Conservation (phyloP, 2,888 invertebrate genomes). For the Atherix ibis region DNA sequence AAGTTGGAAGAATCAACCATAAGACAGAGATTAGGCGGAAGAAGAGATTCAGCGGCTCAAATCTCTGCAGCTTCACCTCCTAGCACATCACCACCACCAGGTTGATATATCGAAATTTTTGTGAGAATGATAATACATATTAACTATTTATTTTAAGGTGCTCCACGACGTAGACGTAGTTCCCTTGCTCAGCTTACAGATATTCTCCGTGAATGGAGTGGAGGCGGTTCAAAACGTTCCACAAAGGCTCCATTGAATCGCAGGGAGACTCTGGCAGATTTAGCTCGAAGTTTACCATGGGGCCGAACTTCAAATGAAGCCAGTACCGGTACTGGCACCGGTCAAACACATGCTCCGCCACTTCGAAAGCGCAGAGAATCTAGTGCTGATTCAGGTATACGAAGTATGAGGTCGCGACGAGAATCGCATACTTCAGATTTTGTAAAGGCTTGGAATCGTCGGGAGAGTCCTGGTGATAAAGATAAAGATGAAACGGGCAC, state of each 20-base stretch:
- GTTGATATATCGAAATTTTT: slow-evolving; percentile 18
- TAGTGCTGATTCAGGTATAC: slow-evolving; percentile 72
- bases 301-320: slow-evolving; percentile 46
- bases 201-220: slow-evolving; percentile 75
- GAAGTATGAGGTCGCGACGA: slow-evolving; percentile 55
- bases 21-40: slow-evolving; percentile 66
- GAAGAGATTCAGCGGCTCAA: slow-evolving; percentile 82
- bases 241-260: slow-evolving; percentile 56
- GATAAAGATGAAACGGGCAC: slow-evolving; percentile 21
- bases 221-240: slow-evolving; percentile 39
- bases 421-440: slow-evolving; percentile 62
- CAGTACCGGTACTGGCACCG: slow-evolving; percentile 17
- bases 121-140: not conserved
- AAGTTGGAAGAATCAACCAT: slow-evolving; percentile 64
- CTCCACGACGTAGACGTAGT: slow-evolving; percentile 60
- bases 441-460: slow-evolving; percentile 52
- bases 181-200: slow-evolving; percentile 80
- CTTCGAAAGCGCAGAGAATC: slow-evolving; percentile 67
- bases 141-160: slow-evolving; percentile 28
- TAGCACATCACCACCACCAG: slow-evolving; percentile 47
- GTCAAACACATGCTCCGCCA: slow-evolving; percentile 36
- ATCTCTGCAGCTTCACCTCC: slow-evolving; percentile 74
- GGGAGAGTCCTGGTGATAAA: slow-evolving; percentile 39
- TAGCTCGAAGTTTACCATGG: slow-evolving; percentile 75
- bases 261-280: slow-evolving; percentile 73